Evolutionary conservation across 2,113 vertebrate species (phyloP), one percentile per base, ranked within the genome.

Genomic region (Stomatorhinus ivindoensis): DNA sequence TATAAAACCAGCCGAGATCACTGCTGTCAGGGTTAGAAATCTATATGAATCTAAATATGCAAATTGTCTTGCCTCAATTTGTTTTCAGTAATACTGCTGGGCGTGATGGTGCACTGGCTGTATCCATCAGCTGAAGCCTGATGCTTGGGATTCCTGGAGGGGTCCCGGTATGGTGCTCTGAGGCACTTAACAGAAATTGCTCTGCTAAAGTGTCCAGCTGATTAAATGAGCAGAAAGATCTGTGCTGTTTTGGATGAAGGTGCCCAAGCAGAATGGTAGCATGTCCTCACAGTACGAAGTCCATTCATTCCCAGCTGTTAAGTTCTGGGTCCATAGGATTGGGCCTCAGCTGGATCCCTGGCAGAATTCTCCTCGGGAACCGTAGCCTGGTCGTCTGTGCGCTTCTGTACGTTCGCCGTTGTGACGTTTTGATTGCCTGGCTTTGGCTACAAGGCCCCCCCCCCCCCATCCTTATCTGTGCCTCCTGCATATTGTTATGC

Each of bases 1-100:
- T 44, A 84, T 89, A 89, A 92, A 92, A 90, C 91, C 51, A 61
- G 31, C 35, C 17, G 85, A 24, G 13, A 58, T 42, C 31, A 19
- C n/a, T 42, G 87, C 42, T 88, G 88, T 73, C 87, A 46, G 50
- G 46, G 50, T 27, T 47, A 50, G 24, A 46, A 86, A 86, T 24
- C 83, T 27, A 27, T 27, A 50, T n/a, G 47, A 86, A 86, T 86
- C 42, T n/a, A 86, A 50, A 48, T 48, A 47, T 86, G 83, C 19
- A 48, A 48, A 50, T 80, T 17, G 35, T 42, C 35, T 80, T 0
- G 73, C 35, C 35, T 69, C 61, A 31, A 31, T 69, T 31, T 69
- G 61, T 69, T 69, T 69, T 69, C n/a, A 19, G 73, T 42, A 8
- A 42, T 42, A 17, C 73, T 80, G 31, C 35, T 80, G 35, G 73